These are phyloP conservation scores for Myotis davidii DNA, from an alignment of 2,113 vertebrate genomes.

Conservation along the genomic window DNA sequence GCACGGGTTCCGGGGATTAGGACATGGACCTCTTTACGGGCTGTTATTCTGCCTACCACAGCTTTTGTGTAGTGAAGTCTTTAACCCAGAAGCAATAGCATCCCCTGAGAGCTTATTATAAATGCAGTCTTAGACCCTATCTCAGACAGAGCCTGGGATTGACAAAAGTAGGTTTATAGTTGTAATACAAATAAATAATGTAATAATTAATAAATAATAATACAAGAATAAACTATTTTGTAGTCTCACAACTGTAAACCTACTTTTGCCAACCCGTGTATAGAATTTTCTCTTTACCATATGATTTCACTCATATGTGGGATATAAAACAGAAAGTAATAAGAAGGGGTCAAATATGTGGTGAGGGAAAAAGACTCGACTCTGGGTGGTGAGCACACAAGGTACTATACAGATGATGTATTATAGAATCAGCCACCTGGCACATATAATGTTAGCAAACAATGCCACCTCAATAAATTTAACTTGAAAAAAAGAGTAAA, in stretches of 20 bases:
- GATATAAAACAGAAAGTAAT: neutral
- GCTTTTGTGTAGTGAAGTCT: neutral
- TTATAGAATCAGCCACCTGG: neutral
- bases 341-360: neutral
- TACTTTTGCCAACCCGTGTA: neutral
- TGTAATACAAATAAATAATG: neutral
- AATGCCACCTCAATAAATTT: neutral
- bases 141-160: neutral
- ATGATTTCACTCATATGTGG: neutral
- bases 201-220: neutral
- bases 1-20: neutral
- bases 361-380: too few relatives aligned
- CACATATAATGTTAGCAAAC: neutral
- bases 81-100: neutral
- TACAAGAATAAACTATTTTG: neutral
- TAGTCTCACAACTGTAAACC: neutral
- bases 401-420: too few relatives aligned
- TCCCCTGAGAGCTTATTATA: neutral
- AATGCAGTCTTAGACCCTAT: neutral
- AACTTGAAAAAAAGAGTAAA: neutral
- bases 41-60: neutral
- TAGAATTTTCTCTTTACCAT: neutral
- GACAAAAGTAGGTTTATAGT: neutral
- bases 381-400: too few relatives aligned
- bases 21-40: neutral